Evolutionary conservation across 2,797 vertebrate species (phyloP).

Genomic region (Gymnopithys bicolor): DNA sequence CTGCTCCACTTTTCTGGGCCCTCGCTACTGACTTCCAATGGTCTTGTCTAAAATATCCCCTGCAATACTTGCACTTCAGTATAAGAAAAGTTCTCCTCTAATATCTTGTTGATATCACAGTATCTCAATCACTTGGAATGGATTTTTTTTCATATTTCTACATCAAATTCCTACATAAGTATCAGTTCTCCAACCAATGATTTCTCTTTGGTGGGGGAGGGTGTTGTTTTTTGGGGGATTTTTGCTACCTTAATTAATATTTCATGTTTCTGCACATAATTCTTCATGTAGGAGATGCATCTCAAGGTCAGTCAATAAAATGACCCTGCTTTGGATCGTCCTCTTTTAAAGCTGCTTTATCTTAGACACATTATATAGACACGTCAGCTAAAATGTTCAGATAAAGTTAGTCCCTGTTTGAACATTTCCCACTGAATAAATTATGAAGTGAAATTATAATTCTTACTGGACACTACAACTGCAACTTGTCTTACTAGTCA

Average conservation of each 20-base stretch:
- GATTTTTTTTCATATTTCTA: neutral
- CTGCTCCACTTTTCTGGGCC: neutral
- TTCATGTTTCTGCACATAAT: neutral
- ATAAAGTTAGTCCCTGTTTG: neutral
- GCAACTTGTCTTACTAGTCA: neutral
- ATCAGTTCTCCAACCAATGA: neutral
- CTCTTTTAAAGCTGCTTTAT: neutral
- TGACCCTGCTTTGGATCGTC: neutral
- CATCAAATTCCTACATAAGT: neutral
- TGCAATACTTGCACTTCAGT: neutral
- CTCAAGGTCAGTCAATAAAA: neutral
- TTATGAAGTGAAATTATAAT: neutral
- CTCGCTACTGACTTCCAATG: neutral
- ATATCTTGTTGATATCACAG: neutral
- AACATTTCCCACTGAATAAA: neutral
- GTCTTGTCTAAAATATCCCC: fast-evolving
- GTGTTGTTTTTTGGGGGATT: no score
- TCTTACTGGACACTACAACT: neutral
- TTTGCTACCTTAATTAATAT: neutral
- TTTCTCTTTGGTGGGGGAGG: neutral
- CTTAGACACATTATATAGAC: neutral
- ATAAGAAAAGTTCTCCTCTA: neutral
- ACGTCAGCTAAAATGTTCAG: neutral
- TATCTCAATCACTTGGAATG: neutral
- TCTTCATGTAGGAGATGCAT: neutral